A percentile compares a stretch with the other conserved stretches of the same genome.
These are phyloP conservation scores for Brassicogethes aeneus DNA, from an alignment of 2,888 invertebrate genomes.

Conservation along the genomic window DNA sequence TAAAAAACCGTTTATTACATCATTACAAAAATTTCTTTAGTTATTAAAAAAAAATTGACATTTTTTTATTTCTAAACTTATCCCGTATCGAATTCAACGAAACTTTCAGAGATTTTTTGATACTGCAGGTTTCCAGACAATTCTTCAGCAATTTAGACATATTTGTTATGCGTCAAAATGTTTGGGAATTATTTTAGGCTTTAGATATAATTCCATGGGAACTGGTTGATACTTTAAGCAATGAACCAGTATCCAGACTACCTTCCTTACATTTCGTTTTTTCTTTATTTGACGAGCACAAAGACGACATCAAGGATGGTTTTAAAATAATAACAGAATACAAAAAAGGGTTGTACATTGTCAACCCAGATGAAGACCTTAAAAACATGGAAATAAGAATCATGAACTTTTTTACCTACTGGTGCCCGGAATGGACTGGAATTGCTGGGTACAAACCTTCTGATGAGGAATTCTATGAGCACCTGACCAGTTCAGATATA, in stretches of 20 bases:
- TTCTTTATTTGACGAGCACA: slow-evolving; percentile 52
- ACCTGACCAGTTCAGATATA: slow-evolving; percentile 46
- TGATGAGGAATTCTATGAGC: slow-evolving; percentile 43
- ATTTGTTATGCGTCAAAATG: slow-evolving; percentile 1
- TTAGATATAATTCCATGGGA: slow-evolving; percentile 77
- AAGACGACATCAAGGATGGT: slow-evolving; percentile 48
- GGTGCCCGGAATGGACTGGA: slow-evolving; percentile 43
- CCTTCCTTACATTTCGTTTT: slow-evolving; percentile 64
- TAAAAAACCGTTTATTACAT: too few species aligned
- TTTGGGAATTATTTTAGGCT: slow-evolving; percentile 43
- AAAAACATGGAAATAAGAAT: slow-evolving; percentile 41
- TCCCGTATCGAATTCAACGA: too few species aligned
- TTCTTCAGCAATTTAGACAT: too few species aligned
- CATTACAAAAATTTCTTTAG: too few species aligned
- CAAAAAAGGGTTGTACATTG: slow-evolving; percentile 49
- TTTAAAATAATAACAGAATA: slow-evolving; percentile 44
- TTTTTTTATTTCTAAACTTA: too few species aligned
- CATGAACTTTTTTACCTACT: slow-evolving; percentile 42
- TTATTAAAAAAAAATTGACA: too few species aligned
- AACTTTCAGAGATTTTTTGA: too few species aligned
- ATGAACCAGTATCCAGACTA: slow-evolving; percentile 64
- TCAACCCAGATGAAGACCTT: slow-evolving; percentile 58
- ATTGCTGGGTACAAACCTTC: slow-evolving; percentile 44
- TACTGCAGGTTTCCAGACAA: too few species aligned
- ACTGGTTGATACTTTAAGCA: slow-evolving; percentile 52